Conservation (phyloP, 2,113 vertebrate genomes). For the Calonectris borealis region DNA sequence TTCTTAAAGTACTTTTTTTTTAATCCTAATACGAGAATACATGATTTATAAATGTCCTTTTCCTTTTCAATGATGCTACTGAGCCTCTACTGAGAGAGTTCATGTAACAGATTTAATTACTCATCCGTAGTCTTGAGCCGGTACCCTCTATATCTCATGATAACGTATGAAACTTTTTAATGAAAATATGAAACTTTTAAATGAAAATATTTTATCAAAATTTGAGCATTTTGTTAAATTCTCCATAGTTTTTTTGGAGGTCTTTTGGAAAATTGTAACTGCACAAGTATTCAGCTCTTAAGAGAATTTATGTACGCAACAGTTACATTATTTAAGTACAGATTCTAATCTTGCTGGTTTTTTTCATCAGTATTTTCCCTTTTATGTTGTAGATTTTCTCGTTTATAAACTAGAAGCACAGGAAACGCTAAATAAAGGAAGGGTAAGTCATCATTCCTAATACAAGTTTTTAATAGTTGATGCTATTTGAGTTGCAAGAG, state of each 20-base stretch:
- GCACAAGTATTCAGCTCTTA: not conserved
- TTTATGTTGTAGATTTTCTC: slow-evolving; percentile 85
- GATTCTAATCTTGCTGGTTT: not conserved
- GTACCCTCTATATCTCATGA: not conserved
- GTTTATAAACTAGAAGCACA: slow-evolving; percentile 96
- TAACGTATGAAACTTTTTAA: not conserved
- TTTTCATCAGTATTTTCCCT: slow-evolving; percentile 3
- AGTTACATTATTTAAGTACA: not conserved
- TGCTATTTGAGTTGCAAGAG: not conserved
- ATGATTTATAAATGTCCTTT: not conserved
- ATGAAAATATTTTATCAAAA: not conserved
- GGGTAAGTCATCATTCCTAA: slow-evolving; percentile 78
- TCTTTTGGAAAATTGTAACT: not conserved
- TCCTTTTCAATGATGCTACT: not conserved
- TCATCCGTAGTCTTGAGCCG: not conserved
- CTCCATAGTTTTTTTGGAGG: accelerated
- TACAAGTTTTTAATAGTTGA: not conserved
- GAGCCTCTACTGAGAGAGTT: not conserved
- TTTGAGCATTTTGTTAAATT: not conserved
- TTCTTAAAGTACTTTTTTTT: not conserved
- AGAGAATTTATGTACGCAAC: not conserved
- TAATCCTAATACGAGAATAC: not conserved
- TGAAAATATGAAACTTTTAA: not conserved
- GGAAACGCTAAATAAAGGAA: slow-evolving; percentile 95
- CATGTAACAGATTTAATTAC: not conserved